These are phyloP conservation scores for Mormoops blainvillei DNA, from an alignment of 2,113 vertebrate genomes.

Conservation along the genomic window DNA sequence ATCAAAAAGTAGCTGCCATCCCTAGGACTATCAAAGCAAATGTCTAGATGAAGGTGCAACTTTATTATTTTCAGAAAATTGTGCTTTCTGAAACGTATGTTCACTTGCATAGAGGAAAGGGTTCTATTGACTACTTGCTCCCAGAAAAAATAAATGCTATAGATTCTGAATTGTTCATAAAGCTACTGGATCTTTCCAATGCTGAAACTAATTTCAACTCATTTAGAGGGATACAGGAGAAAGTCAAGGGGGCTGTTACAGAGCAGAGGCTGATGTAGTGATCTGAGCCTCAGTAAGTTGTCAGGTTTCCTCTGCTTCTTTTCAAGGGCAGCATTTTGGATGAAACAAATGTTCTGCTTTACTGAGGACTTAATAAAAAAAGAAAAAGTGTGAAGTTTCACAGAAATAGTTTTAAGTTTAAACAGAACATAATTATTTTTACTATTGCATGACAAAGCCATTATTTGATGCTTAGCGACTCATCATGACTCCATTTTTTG, in stretches of 20 bases:
- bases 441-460: not conserved
- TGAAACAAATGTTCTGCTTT: not conserved
- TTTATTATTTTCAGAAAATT: not conserved
- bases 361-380: not conserved
- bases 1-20: not conserved
- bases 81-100: not conserved
- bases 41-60: not conserved
- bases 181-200: not conserved
- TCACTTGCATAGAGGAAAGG: not conserved
- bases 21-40: not conserved
- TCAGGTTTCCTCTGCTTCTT: not conserved
- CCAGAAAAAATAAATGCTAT: not conserved
- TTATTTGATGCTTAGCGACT: not conserved
- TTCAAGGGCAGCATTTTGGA: not conserved
- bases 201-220: slow-evolving; percentile 5
- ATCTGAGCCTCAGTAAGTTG: not conserved
- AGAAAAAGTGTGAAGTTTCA: not conserved
- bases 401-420: not conserved
- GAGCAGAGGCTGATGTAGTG: not conserved
- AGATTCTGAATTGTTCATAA: not conserved
- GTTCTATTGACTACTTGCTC: not conserved
- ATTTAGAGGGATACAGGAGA: not conserved
- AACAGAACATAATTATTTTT: not conserved
- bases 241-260: not conserved
- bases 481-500: not conserved